Evolutionary conservation across 1,140 invertebrate species (phyloP).

Genomic region (Marisa cornuarietis): DNA sequence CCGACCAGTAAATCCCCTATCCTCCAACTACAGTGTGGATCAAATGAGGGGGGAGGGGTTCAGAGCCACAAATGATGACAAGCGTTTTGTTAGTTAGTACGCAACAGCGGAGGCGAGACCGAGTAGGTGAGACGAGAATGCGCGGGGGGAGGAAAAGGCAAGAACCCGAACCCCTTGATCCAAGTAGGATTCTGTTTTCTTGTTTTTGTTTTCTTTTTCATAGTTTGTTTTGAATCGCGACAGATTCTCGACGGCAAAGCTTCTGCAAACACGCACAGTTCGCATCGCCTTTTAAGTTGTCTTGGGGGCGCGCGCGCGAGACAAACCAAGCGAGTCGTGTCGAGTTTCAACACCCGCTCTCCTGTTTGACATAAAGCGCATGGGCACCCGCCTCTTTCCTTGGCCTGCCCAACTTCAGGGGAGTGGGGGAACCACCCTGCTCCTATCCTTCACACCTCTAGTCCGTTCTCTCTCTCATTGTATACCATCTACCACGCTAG

Average conservation of each 20-base stretch:
- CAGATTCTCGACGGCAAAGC: too few species aligned
- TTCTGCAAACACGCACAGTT: neutral
- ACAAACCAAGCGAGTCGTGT: slow-evolving; percentile 16
- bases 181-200: too few species aligned
- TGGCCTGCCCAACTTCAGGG: neutral
- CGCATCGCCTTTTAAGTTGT: neutral
- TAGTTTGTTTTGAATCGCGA: too few species aligned
- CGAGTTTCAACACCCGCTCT: slow-evolving; percentile 2
- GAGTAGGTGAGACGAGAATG: too few species aligned
- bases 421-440: neutral
- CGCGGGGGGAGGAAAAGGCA: neutral
- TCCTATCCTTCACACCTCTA: neutral
- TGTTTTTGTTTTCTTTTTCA: too few species aligned
- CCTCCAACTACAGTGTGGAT: too few species aligned
- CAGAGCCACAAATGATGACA: too few species aligned
- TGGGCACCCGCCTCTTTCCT: neutral
- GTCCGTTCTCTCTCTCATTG: neutral
- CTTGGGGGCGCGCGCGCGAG: neutral
- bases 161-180: neutral
- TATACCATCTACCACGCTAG: neutral
- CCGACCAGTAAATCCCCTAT: too few species aligned
- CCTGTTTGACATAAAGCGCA: slow-evolving; percentile 10
- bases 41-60: too few species aligned
- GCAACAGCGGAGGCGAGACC: too few species aligned
- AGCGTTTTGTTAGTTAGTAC: too few species aligned